These are phyloP conservation scores for Malurus cyaneus DNA, from an alignment of 2,113 vertebrate species.

Conservation along the genomic window DNA sequence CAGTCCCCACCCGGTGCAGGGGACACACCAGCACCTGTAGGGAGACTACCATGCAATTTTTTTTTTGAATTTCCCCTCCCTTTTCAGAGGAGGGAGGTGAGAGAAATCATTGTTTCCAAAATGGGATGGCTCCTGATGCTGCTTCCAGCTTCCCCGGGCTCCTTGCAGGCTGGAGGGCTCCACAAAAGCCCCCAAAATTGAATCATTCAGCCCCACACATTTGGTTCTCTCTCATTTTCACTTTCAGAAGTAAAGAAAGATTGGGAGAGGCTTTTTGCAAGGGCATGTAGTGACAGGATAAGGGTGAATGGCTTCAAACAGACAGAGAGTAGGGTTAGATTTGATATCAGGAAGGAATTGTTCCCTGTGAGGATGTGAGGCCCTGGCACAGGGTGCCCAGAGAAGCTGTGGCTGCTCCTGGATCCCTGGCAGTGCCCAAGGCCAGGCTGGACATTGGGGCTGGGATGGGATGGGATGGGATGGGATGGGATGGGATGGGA, in stretches of 20 bases:
- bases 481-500: background rate
- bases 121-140: accelerated
- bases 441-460: background rate
- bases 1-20: background rate
- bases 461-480: too few relatives aligned
- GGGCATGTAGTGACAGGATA: background rate
- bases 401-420: background rate
- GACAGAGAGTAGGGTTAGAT: background rate
- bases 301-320: background rate
- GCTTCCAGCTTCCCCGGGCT: background rate
- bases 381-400: background rate
- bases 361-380: background rate
- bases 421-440: background rate
- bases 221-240: background rate
- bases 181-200: accelerated
- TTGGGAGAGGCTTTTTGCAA: background rate
- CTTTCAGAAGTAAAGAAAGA: background rate
- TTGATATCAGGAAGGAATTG: background rate
- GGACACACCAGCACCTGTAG: background rate
- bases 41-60: background rate
- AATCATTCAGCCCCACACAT: background rate
- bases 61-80: conserved; percentile 29
- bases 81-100: background rate
- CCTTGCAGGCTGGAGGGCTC: background rate
- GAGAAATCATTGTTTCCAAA: background rate